Evolutionary conservation across 2,797 vertebrate species (phyloP).

Genomic region (Jordanella pulchra): DNA sequence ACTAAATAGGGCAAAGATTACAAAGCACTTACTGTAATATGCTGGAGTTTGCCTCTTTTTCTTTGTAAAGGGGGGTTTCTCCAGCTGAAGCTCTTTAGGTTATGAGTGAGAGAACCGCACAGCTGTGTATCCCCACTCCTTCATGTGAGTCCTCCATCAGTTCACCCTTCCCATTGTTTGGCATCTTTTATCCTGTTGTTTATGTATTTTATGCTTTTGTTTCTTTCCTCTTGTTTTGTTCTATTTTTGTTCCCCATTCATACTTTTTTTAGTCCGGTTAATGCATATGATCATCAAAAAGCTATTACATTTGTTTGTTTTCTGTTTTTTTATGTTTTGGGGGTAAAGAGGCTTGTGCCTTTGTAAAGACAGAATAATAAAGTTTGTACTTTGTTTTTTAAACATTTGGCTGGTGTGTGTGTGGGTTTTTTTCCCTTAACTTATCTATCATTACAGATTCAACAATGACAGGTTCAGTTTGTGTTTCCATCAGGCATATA

Average conservation of each 20-base stretch:
- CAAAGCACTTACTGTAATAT: constrained; percentile 90
- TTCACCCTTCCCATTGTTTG: constrained; percentile 47
- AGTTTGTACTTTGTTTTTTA: constrained; percentile 99
- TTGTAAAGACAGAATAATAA: constrained; percentile 99
- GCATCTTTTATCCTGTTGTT: constrained; percentile 38
- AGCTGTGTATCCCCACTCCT: constrained; percentile 66
- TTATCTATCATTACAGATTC: neutral
- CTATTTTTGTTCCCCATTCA: constrained; percentile 47
- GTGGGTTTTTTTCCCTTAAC: constrained; percentile 14
- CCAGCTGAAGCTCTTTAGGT: constrained; percentile 79
- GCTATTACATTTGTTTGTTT: constrained; percentile 86
- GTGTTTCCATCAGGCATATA: constrained; percentile 2
- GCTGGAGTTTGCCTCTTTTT: constrained; percentile 68
- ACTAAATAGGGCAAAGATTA: constrained; percentile 64
- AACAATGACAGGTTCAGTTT: constrained; percentile 10
- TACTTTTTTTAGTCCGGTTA: constrained; percentile 64
- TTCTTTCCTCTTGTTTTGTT: constrained; percentile 35
- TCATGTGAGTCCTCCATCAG: constrained; percentile 51
- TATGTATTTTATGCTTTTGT: constrained; percentile 39
- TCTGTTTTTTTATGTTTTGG: constrained; percentile 79
- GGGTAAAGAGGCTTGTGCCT: constrained; percentile 94
- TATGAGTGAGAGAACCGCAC: constrained; percentile 65
- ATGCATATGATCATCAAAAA: constrained; percentile 91
- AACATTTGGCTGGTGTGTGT: constrained; percentile 51
- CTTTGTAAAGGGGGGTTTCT: constrained; percentile 72